A percentile compares a stretch with the other conserved stretches of the same genome.
phyloP scores from a whole-genome alignment of 2,113 vertebrate species.

The Perca schrenkii region DNA sequence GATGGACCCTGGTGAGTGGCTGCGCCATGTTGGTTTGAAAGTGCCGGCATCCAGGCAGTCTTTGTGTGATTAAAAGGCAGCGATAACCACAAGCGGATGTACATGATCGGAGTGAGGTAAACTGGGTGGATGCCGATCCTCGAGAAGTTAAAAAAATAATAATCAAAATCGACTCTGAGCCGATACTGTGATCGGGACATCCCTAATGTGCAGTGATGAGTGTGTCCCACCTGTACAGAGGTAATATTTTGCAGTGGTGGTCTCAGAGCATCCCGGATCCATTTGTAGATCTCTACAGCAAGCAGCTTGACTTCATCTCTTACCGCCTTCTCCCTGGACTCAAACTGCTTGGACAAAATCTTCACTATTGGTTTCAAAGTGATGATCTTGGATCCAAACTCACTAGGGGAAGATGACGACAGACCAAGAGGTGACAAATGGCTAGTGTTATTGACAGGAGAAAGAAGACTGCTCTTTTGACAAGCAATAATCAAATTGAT shows the following conservation, averaged over 20 bases:
- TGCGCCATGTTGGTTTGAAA: too few relatives aligned
- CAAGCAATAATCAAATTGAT: neutral
- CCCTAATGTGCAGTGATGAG: neutral
- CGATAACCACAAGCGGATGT: too few relatives aligned
- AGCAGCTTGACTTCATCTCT: constrained; percentile 96
- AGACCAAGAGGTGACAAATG: constrained; percentile 1
- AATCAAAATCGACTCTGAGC: too few relatives aligned
- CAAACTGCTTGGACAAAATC: constrained; percentile 96
- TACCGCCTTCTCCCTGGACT: constrained; percentile 98
- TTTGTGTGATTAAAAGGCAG: too few relatives aligned
- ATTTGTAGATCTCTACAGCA: constrained; percentile 95
- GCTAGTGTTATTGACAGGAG: neutral
- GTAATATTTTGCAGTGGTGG: constrained; percentile 94
- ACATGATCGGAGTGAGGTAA: too few relatives aligned
- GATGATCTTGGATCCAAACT: constrained; percentile 99
- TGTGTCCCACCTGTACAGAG: constrained; percentile 91
- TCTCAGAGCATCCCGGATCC: constrained; percentile 96
- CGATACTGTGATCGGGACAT: too few relatives aligned
- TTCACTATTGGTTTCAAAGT: constrained; percentile 97
- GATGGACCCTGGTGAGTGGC: too few relatives aligned
- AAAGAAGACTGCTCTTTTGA: neutral
- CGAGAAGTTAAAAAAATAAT: too few relatives aligned
- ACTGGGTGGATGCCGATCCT: too few relatives aligned
- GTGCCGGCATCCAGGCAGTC: too few relatives aligned
- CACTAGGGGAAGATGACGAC: constrained; percentile 80